Base-by-base conservation (phyloP, 2,888 invertebrate genomes). In the Oegoconia quadripuncta region DNA sequence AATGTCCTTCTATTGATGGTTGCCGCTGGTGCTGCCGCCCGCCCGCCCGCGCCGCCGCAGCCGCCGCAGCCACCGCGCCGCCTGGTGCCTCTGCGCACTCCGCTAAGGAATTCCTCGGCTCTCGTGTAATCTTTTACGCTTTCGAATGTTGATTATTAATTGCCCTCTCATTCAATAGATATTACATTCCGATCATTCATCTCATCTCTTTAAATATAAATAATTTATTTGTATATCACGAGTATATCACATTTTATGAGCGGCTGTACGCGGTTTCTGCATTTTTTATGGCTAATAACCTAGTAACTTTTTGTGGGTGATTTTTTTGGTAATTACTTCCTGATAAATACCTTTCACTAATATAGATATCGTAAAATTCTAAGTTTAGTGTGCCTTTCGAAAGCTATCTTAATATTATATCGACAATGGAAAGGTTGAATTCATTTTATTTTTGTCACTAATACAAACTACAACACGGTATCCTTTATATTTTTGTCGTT, bases 61-160 rank as follows among this genome's bases (percentile, higher is more conserved):
- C 59, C 59, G 51, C 55, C 50, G 52, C 59, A n/a, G n/a, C n/a
- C n/a, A n/a, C 39, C 29, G n/a, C n/a, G n/a, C n/a, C 48, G 50
- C 47, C 52, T 28, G 34, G 17, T 53, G 59, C 59, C 51, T 55
- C 50, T 51, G 58, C 50, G 52, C 59, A 66, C 60, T 55, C 53
- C 55, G 62, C 60, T 50, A 54, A 68, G 67, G 73, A 76, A 77
- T 78, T 77, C 67, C 65, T 68, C 74, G 73, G 70, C 67, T 68
- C 66, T 71, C 72, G 74, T 78, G 71, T 77, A 75, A 79, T 77
- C 76, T 77, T 78, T 76, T 74, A 80, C 77, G 79, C 78, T 80
- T 79, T 80, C 77, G 59, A 77, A 79, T 75, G 72, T 75, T 75
- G 72, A 77, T 76, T 78, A 79, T 78, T 80, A 76, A 78, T 79